These are phyloP conservation scores for Pterocles burchelli DNA, from an alignment of 2,113 vertebrate genomes.

Conservation along the genomic window DNA sequence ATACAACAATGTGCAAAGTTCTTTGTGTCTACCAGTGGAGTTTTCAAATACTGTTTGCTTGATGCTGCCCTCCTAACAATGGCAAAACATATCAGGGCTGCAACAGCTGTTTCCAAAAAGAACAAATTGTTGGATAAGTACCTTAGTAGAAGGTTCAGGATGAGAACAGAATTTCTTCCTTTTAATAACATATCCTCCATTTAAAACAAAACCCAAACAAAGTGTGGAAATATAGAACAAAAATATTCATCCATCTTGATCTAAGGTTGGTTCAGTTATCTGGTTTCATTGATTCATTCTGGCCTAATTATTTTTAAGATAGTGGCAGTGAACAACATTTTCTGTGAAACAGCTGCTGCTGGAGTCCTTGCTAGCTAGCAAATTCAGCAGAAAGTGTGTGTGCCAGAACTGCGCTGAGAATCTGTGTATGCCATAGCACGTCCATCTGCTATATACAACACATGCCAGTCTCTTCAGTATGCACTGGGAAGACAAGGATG, in stretches of 20 bases:
- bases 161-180: not conserved
- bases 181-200: not conserved
- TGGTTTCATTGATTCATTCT: not conserved
- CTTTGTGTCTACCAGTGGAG: not conserved
- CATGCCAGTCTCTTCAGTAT: conserved; percentile 19
- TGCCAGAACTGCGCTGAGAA: conserved; percentile 24
- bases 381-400: conserved; percentile 20
- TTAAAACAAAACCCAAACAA: not conserved
- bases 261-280: not conserved
- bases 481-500: not conserved
- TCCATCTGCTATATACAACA: conserved; percentile 39
- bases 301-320: conserved; percentile 4
- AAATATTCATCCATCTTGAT: not conserved
- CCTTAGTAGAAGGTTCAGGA: not conserved
- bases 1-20: not conserved
- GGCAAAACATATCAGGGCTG: not conserved
- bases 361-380: conserved; percentile 11
- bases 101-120: not conserved
- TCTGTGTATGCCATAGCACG: not conserved
- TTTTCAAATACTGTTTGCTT: not conserved
- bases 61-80: not conserved
- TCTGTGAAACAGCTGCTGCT: conserved; percentile 20
- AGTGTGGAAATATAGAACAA: not conserved
- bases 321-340: not conserved
- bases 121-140: not conserved